Base-by-base conservation (phyloP, 2,797 vertebrate species). In the Sphaeramia orbicularis region DNA sequence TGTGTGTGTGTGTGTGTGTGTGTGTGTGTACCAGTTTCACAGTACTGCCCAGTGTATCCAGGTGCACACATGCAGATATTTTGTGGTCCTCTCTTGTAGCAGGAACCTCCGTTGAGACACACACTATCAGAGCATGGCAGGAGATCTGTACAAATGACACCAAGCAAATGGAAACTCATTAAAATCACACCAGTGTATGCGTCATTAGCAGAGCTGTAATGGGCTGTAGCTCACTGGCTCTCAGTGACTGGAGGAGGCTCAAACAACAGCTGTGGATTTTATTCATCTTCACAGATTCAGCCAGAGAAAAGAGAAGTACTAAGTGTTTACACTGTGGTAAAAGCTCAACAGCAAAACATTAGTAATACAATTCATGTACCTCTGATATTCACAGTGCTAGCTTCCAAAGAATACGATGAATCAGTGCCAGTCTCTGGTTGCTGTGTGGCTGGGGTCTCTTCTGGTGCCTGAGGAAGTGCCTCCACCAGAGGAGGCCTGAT, bases 101-200 rank as follows among this genome's bases (percentile, higher is more conserved):
- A 99, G 42, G 95, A 95, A 13, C 96, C 97, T 79, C 95, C 95
- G 1, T 97, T 95, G 43, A 90, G 92, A 88, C 97, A 99, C 0
- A 75, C 62, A 83, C 1, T 82, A 51, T 76, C 76, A 74, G 87
- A 43, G 19, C 87, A 92, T 0, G 67, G 79, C 47, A 61, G 40
- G 0, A 87, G 78, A 54, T 73, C 85, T 91, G 50, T 1, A 58
- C 73, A 45, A 24, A 38, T 6, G 12, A 55, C 13, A 45, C 16
- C n/a, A 49, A 3, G 49, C 15, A 52, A 13, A 44, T 0, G 8
- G 4, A 67, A 56, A 40, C 2, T 7, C 3, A 35, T 69, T 59
- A 24, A 69, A 54, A 51, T 35, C 27, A 43, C 1, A 45, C 10
- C 6, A 15, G 13, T n/a, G 40, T 15, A 7, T 42, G 32, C 32